A percentile compares a stretch with the other conserved stretches of the same genome.
phyloP scores from a whole-genome alignment of 2,888 invertebrate genomes.

The Mallateleia sp. region DNA sequence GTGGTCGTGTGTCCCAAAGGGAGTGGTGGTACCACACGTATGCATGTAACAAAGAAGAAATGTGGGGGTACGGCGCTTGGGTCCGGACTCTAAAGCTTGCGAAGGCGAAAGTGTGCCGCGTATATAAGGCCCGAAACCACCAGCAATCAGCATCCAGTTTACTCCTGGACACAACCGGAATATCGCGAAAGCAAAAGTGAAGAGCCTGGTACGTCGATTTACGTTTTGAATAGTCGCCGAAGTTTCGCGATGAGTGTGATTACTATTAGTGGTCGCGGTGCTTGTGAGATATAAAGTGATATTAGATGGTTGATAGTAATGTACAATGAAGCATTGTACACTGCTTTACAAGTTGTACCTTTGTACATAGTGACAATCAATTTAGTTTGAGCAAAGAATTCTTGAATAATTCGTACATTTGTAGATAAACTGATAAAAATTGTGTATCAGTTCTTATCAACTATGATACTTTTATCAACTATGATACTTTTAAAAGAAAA shows the following conservation, averaged over 20 bases:
- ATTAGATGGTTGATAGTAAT: not conserved
- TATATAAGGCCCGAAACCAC: conserved; percentile 91
- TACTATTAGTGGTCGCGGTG: conserved; percentile 38
- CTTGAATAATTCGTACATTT: too few relatives aligned
- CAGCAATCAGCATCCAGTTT: conserved; percentile 91
- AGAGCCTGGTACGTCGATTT: conserved; percentile 88
- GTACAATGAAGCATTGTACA: too few relatives aligned
- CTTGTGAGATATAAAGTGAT: conserved; percentile 36
- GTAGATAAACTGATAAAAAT: too few relatives aligned
- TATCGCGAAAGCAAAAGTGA: conserved; percentile 89
- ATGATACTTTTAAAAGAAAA: too few relatives aligned
- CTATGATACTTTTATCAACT: too few relatives aligned
- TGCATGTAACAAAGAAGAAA: conserved; percentile 88
- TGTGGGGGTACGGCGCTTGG: conserved; percentile 87
- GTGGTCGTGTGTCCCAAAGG: conserved; percentile 86
- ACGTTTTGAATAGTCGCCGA: conserved; percentile 46
- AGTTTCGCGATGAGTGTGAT: conserved; percentile 62
- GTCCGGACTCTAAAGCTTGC: conserved; percentile 85
- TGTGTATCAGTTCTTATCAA: too few relatives aligned
- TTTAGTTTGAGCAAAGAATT: too few relatives aligned
- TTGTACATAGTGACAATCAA: too few relatives aligned
- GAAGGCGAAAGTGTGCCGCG: conserved; percentile 91
- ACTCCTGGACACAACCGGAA: conserved; percentile 90
- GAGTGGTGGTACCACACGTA: conserved; percentile 85
- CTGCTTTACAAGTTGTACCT: too few relatives aligned